These are phyloP conservation scores for Chesias legatella DNA, from an alignment of 2,888 invertebrate genomes.

Conservation along the genomic window DNA sequence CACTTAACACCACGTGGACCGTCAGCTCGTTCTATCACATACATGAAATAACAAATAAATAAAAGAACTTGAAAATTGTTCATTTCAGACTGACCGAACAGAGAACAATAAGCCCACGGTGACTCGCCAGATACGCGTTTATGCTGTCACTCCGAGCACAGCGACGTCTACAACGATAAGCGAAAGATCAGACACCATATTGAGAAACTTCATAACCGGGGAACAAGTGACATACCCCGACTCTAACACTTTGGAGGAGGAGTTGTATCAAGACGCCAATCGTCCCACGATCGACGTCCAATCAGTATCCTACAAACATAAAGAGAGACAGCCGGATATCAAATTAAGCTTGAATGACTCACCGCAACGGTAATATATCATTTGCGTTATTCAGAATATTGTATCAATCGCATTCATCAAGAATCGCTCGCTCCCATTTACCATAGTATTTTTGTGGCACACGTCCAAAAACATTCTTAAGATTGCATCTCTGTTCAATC, in stretches of 20 bases:
- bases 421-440: not conserved
- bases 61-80: too few relatives aligned
- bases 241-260: not conserved
- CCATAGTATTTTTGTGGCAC: constrained; percentile 5
- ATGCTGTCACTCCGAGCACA: constrained; percentile 33
- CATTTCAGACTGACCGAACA: too few relatives aligned
- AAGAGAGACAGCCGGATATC: constrained; percentile 22
- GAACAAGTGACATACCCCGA: not conserved
- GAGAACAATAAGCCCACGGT: too few relatives aligned
- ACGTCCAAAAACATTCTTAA: constrained; percentile 1
- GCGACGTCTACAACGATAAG: constrained; percentile 34
- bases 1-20: too few relatives aligned
- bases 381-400: constrained; percentile 18
- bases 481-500: too few relatives aligned
- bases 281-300: not conserved
- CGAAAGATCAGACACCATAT: constrained; percentile 43
- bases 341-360: constrained; percentile 25
- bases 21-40: too few relatives aligned
- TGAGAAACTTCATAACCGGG: constrained; percentile 41
- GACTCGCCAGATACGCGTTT: too few relatives aligned
- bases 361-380: constrained; percentile 11
- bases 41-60: too few relatives aligned
- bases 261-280: constrained; percentile 7
- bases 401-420: not conserved
- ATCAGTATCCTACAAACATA: constrained; percentile 9